Conservation (phyloP, 64 coral and sea anemone species). For the Actinia tenebrosa region DNA sequence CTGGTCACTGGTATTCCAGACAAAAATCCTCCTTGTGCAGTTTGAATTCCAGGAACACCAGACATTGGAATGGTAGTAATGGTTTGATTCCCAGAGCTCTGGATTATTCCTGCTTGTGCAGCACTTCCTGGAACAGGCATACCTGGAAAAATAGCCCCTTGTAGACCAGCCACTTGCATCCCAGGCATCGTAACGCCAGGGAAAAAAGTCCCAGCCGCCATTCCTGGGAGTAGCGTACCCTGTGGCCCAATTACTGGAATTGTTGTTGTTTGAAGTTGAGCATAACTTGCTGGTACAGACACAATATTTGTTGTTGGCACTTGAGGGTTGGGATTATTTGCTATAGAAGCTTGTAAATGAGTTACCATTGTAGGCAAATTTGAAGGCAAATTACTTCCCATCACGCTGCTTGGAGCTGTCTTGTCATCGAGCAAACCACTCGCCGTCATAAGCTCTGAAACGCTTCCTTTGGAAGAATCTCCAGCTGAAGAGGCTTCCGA, state of each 20-base stretch:
- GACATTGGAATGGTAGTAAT: slow-evolving; percentile 41
- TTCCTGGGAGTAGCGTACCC: slow-evolving; percentile 45
- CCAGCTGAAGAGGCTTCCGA: slow-evolving; percentile 7
- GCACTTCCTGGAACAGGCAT: slow-evolving; percentile 49
- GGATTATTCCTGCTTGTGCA: slow-evolving; percentile 20
- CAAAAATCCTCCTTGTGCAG: slow-evolving; percentile 43
- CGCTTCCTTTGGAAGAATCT: slow-evolving; percentile 15
- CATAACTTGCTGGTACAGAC: neutral
- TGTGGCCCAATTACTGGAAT: slow-evolving; percentile 44
- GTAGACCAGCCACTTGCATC: slow-evolving; percentile 50
- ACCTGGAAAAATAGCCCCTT: slow-evolving; percentile 66
- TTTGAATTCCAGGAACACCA: slow-evolving; percentile 39
- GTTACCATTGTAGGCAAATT: neutral
- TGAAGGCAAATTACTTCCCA: neutral
- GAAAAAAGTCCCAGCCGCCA: slow-evolving; percentile 63
- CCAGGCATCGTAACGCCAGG: slow-evolving; percentile 79
- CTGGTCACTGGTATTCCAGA: slow-evolving; percentile 31
- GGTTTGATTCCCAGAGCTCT: slow-evolving; percentile 19
- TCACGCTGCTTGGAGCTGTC: neutral
- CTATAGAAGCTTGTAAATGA: neutral
- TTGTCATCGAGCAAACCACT: slow-evolving; percentile 15
- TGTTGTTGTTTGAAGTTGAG: neutral
- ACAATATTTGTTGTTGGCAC: slow-evolving; percentile 51
- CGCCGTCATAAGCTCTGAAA: slow-evolving; percentile 21
- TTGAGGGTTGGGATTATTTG: slow-evolving; percentile 29